phyloP scores from a whole-genome alignment of 2,113 vertebrate species.

The Larimichthys polyactis region DNA sequence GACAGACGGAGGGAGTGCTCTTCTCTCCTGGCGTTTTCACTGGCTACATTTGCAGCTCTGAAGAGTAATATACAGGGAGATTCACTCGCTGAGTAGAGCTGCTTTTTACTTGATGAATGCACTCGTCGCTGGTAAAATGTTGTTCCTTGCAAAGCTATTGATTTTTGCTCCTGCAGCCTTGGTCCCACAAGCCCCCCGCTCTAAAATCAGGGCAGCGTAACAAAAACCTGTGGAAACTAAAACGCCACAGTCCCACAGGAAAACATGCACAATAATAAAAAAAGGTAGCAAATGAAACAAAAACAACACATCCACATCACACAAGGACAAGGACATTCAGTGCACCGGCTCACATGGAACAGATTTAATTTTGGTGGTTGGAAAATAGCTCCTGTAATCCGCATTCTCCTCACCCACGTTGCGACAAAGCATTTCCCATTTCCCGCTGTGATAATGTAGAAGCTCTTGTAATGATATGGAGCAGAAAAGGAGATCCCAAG shows the following conservation, averaged over 20 bases:
- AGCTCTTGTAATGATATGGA: conserved; percentile 55
- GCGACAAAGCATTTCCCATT: conserved; percentile 56
- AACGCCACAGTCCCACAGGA: conserved; percentile 35
- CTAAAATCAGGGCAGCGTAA: conserved; percentile 60
- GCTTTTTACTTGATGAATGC: conserved; percentile 71
- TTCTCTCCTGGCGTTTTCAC: conserved; percentile 17
- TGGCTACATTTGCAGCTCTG: conserved; percentile 34
- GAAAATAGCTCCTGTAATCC: conserved; percentile 25
- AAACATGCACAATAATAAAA: conserved; percentile 39
- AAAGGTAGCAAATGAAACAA: conserved; percentile 21
- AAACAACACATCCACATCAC: conserved; percentile 14
- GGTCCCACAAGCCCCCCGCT: conserved; percentile 51
- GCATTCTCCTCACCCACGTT: conserved; percentile 15
- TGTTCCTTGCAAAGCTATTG: conserved; percentile 65
- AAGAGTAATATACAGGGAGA: conserved; percentile 31
- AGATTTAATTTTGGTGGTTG: conserved; percentile 14
- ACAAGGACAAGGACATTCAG: neutral
- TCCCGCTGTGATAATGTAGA: conserved; percentile 30
- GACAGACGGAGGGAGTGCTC: neutral
- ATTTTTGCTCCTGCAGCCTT: conserved; percentile 58
- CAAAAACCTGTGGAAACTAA: conserved; percentile 49
- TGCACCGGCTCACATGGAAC: neutral
- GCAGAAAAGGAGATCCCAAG: conserved; percentile 70
- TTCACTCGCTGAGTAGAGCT: conserved; percentile 24
- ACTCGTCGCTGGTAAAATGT: conserved; percentile 65